Base-by-base conservation (phyloP, 1,140 invertebrate genomes). In the Drosophila ambigua region DNA sequence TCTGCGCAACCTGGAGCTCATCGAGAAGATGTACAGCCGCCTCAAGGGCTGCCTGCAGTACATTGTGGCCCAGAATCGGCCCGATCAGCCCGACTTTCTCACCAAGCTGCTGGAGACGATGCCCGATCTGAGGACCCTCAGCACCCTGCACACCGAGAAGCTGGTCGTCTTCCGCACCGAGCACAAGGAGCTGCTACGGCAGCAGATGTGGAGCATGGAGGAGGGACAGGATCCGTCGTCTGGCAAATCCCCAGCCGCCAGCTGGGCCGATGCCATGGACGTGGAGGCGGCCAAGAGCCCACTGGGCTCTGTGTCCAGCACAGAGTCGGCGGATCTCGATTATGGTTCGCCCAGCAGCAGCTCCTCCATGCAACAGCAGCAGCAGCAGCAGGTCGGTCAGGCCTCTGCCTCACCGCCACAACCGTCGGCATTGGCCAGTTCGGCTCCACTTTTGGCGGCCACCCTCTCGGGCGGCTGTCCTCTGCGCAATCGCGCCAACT, bases 141-240 rank as follows among this genome's bases (percentile, higher is more conserved):
- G 99, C 93, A 98, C 98, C 2, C 94, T 99, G 9, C 98, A 99
- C 91, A 98, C 98, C 0, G 98, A 99, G 90, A 99, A 99, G 91
- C 93, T 99, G 26, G 93, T 99, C 13, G 98, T 98, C 1, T 98
- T 97, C 92, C 97, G 97, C 87, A 97, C 97, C 16, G 96, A 97
- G 91, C 96, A 97, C 81, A 96, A 96, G 90, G 96, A 96, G 79
- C 93, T 96, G 80, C 92, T 96, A 72, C 94, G 96, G 53, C 95
- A 96, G 68, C 94, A 95, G 62, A 93, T 94, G 93, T 94, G 94
- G 94, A 93, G 93, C 48, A 93, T 94, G 79, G 94, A 95, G 82
- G 94, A 95, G 75, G 95, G 94, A 57, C 93, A 91, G 76, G 65
- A 55, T 28, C n/a, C 45, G 2, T 31, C 55, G 31, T 58, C 67